A percentile compares a stretch with the other conserved stretches of the same genome.
Conservation (phyloP, 92 coral and sea anemone species). For the Montipora capitata region DNA sequence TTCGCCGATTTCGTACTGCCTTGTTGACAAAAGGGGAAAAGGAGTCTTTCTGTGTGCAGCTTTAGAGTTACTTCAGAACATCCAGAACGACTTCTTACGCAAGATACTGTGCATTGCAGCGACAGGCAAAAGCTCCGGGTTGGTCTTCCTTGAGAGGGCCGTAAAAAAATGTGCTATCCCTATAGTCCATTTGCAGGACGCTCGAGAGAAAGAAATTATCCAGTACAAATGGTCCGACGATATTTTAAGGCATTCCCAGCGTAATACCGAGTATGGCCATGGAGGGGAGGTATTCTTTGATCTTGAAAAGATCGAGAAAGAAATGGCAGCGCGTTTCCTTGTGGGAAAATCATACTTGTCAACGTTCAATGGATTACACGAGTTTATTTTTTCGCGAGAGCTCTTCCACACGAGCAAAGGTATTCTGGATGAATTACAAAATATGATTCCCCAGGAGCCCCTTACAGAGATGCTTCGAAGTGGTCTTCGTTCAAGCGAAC, state of each 20-base stretch:
- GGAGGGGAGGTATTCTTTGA: conserved; percentile 89
- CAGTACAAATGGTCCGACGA: conserved; percentile 90
- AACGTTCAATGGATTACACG: conserved; percentile 68
- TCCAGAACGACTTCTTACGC: conserved; percentile 88
- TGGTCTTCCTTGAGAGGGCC: conserved; percentile 76
- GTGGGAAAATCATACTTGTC: conserved; percentile 87
- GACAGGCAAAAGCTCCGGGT: conserved; percentile 80
- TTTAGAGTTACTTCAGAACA: conserved; percentile 72
- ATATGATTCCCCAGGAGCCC: conserved; percentile 81
- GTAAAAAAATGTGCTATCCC: conserved; percentile 64
- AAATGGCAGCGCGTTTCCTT: conserved; percentile 81
- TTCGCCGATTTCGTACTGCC: conserved; percentile 83
- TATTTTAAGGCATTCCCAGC: conserved; percentile 86
- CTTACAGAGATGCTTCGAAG: conserved; percentile 78
- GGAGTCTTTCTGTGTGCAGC: conserved; percentile 84
- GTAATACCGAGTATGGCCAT: conserved; percentile 88
- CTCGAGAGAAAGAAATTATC: conserved; percentile 88
- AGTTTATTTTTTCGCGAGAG: conserved; percentile 92
- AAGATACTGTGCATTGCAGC: conserved; percentile 83
- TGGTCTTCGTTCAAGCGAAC: conserved; percentile 75
- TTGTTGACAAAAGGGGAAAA: conserved; percentile 78
- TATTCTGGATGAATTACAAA: conserved; percentile 84
- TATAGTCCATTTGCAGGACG: conserved; percentile 89
- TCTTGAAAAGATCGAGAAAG: conserved; percentile 87
- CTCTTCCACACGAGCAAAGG: conserved; percentile 93